A percentile compares a stretch with the other conserved stretches of the same genome.
Evolutionary conservation across 2,888 invertebrate species (phyloP).

Genomic region (Drosophila affinis): DNA sequence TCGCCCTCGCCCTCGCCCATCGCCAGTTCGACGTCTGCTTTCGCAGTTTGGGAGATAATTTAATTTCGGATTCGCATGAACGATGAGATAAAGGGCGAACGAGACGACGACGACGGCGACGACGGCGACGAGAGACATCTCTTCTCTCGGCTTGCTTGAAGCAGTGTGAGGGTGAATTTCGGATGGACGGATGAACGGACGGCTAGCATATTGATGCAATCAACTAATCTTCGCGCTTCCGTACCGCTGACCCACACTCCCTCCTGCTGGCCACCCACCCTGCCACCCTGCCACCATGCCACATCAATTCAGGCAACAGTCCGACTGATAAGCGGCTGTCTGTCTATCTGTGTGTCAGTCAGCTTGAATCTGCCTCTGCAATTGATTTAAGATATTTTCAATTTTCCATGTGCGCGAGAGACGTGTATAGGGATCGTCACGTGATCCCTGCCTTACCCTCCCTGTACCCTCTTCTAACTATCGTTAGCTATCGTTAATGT

Average conservation of each 20-base stretch:
- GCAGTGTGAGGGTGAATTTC: conserved; percentile 43
- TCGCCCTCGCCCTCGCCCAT: background rate
- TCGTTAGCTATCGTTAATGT: background rate
- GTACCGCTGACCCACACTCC: conserved; percentile 43
- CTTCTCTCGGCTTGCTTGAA: conserved; percentile 18
- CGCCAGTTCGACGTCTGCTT: conserved; percentile 45
- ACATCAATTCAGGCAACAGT: conserved; percentile 30
- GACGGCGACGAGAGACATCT: background rate
- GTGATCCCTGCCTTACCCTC: too few species aligned
- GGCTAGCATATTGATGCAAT: conserved; percentile 83
- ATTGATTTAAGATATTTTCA: conserved; percentile 59
- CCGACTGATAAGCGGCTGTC: conserved; percentile 32
- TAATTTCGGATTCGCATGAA: conserved; percentile 82
- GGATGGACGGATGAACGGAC: conserved; percentile 37
- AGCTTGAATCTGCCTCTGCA: background rate
- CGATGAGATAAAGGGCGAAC: conserved; percentile 69
- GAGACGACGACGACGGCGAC: conserved; percentile 1
- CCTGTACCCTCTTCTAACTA: background rate
- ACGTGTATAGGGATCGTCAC: conserved; percentile 5
- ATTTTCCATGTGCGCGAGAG: conserved; percentile 28
- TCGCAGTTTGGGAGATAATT: conserved; percentile 82
- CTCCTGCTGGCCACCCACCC: background rate
- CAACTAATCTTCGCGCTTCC: conserved; percentile 84
- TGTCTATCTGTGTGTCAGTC: background rate
- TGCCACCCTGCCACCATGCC: background rate